Evolutionary conservation across 2,113 vertebrate species (phyloP).

Genomic region (Orientallactaga bullata): DNA sequence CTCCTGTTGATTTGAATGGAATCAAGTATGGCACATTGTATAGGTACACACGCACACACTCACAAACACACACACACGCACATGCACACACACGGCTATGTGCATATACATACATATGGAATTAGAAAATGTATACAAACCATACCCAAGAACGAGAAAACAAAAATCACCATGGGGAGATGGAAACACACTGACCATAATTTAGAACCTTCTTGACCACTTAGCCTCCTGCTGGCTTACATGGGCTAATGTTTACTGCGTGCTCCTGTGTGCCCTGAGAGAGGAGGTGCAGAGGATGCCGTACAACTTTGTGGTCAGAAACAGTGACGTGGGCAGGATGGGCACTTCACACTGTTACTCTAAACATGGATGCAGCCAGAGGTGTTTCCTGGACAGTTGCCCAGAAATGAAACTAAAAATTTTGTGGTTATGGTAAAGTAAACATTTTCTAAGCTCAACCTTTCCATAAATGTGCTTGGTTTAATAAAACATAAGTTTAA

Average conservation of each 20-base stretch:
- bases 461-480: constrained; percentile 30
- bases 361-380: constrained; percentile 8
- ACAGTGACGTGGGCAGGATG: neutral
- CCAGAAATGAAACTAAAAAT: constrained; percentile 34
- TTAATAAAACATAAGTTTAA: neutral
- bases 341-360: neutral
- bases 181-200: too few relatives aligned
- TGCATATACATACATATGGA: too few relatives aligned
- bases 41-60: neutral
- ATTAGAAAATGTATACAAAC: too few relatives aligned
- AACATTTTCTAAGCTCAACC: neutral
- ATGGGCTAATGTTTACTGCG: neutral
- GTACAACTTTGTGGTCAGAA: neutral
- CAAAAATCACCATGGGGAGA: too few relatives aligned
- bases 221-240: neutral
- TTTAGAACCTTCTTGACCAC: neutral
- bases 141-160: too few relatives aligned
- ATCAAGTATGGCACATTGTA: neutral
- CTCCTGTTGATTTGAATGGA: neutral
- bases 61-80: too few relatives aligned
- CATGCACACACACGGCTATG: too few relatives aligned
- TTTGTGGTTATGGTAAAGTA: neutral
- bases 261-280: neutral
- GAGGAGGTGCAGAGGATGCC: neutral
- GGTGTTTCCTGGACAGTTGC: neutral